Evolutionary conservation across 2,888 invertebrate genomes (phyloP), one percentile per base, ranked within the genome.

Genomic region (Drepanosiphum platanoidis): DNA sequence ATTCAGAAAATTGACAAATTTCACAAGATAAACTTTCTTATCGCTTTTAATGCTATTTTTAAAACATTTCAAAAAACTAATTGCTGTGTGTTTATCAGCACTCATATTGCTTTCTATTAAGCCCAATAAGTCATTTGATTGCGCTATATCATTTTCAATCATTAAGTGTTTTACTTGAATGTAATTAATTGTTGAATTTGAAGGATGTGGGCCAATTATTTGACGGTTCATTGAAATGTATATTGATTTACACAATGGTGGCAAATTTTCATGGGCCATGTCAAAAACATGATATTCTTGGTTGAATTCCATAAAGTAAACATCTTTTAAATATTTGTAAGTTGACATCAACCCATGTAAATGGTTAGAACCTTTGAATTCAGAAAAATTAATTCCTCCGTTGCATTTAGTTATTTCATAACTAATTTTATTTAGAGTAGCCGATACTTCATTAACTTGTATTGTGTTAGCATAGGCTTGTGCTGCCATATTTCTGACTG

Each of bases 401-500:
- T 77, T 27, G 13, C 1, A 46, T 68, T 84, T 46, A n/a, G 68
- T 58, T 66, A 84, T 84, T 58, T 75, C 52, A 36, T 30, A 30
- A 22, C 77, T 58, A 30, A 84, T 68, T 52, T 58, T 30, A 30
- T 84, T 58, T 8, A 84, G 5, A 68, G 84, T 77, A 18, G 52
- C 36, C 68, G 75, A 77, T 58, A 77, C 13, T 68, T 84, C 36
- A 58, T 58, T 77, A 22, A 32, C 22, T 84, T 68, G 84, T 58
- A 84, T 30, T 68, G 75, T 84, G 30, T 66, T 84, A 15, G 68
- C 75, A 22, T 84, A 84, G 39, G 84, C 84, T 77, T 84, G 84
- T 18, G 84, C 77, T 32, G 77, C 84, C 84, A 84, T 84, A 70
- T 84, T 84, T 84, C 84, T 75, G 7, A 84, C 77, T 34, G 84